These are phyloP conservation scores for Parasteatoda lunata DNA, from an alignment of 2,888 invertebrate genomes.

Conservation along the genomic window DNA sequence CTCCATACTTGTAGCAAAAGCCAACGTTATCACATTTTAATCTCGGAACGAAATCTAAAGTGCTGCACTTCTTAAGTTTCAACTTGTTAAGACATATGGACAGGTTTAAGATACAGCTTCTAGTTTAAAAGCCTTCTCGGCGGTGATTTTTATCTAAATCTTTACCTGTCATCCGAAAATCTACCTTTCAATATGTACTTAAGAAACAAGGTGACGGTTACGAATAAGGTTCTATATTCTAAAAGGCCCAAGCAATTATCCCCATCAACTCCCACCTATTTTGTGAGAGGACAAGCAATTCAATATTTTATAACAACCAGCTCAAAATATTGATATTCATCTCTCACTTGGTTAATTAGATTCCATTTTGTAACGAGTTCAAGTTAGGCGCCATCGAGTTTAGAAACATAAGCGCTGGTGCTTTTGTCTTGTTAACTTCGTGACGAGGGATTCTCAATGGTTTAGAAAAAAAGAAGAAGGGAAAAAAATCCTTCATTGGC, in stretches of 20 bases:
- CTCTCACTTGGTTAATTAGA: too few relatives aligned
- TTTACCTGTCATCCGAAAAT: slow-evolving; percentile 46
- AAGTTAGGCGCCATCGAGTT: neutral
- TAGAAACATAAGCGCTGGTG: neutral
- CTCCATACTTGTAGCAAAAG: too few relatives aligned
- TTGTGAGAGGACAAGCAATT: neutral
- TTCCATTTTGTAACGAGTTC: too few relatives aligned
- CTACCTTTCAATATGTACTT: slow-evolving; percentile 8
- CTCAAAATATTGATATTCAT: too few relatives aligned
- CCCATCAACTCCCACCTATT: slow-evolving; percentile 22
- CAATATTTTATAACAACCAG: too few relatives aligned
- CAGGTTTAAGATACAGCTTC: neutral
- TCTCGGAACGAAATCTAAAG: neutral
- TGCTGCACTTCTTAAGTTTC: neutral
- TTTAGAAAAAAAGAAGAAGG: neutral
- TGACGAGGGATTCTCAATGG: neutral
- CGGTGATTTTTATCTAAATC: slow-evolving; percentile 59
- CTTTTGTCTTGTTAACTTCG: neutral
- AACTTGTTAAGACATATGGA: neutral
- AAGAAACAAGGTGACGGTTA: slow-evolving; percentile 32
- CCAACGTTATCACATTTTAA: too few relatives aligned
- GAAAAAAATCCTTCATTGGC: neutral
- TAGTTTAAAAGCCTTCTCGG: slow-evolving; percentile 12
- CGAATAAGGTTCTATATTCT: slow-evolving; percentile 1
- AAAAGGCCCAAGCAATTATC: slow-evolving; percentile 48